Percentiles rank a stretch among this genome's conserved stretches.
Conservation (phyloP, 2,113 vertebrate genomes). For the Odontesthes bonariensis region DNA sequence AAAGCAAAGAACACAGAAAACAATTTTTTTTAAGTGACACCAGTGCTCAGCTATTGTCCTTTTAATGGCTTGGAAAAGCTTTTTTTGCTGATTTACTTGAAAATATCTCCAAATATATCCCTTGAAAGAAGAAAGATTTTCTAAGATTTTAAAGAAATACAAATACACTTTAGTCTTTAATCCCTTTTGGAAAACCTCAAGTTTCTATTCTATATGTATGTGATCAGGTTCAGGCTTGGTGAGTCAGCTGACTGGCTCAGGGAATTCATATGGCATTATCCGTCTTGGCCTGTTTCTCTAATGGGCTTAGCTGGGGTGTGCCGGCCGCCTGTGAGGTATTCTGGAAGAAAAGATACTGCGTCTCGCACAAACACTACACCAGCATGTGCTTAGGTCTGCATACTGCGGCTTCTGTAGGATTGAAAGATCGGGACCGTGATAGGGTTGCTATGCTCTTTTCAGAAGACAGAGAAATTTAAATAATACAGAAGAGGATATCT, state of each 20-base stretch:
- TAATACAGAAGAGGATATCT: background rate
- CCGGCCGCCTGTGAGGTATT: constrained; percentile 41
- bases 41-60: background rate
- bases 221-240: constrained; percentile 27
- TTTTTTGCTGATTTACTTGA: background rate
- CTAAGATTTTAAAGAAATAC: no score
- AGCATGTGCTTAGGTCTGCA: constrained; percentile 8
- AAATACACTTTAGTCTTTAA: background rate
- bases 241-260: constrained; percentile 68
- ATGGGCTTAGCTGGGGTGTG: constrained; percentile 69
- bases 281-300: constrained; percentile 79
- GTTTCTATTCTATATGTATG: constrained; percentile 9
- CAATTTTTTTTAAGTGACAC: background rate
- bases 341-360: constrained; percentile 20
- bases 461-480: background rate
- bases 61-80: background rate
- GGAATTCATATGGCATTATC: constrained; percentile 63
- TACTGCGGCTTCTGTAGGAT: background rate
- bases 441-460: background rate
- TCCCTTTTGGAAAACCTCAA: background rate
- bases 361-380: constrained; percentile 21
- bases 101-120: background rate
- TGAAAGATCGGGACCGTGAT: no score
- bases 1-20: background rate
- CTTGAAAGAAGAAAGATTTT: background rate